Conservation (phyloP, 2,113 vertebrate species). For the Brienomyrus brachyistius region DNA sequence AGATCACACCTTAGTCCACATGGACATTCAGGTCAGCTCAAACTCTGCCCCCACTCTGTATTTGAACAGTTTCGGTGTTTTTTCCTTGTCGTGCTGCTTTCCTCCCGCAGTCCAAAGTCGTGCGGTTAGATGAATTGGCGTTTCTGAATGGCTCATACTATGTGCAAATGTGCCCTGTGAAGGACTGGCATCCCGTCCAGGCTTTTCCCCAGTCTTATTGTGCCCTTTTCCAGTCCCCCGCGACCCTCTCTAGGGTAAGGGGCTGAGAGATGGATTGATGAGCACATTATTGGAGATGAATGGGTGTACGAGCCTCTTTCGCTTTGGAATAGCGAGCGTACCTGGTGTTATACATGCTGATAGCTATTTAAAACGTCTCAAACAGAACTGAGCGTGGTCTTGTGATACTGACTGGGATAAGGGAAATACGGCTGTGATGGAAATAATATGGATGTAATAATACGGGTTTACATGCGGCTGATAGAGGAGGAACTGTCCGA, state of each 20-base stretch:
- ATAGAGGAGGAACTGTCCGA: background rate
- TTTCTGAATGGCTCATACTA: background rate
- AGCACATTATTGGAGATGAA: background rate
- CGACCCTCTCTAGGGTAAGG: background rate
- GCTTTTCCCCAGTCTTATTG: background rate
- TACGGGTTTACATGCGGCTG: background rate
- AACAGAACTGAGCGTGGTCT: background rate
- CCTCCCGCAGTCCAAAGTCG: background rate
- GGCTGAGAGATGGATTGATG: background rate
- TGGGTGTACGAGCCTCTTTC: background rate
- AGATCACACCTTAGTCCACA: background rate
- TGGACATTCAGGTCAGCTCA: background rate
- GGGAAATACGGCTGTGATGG: background rate
- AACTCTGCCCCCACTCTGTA: background rate
- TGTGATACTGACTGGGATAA: background rate
- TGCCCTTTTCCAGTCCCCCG: background rate
- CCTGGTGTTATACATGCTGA: background rate
- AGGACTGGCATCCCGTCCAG: background rate
- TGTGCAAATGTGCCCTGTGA: background rate
- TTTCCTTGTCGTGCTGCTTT: background rate
- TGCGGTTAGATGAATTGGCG: constrained; percentile 1
- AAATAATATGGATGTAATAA: background rate
- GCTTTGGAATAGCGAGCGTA: background rate
- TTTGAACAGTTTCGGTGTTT: background rate
- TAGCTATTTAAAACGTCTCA: background rate